Evolutionary conservation across 1,140 invertebrate genomes (phyloP).

Genomic region (Drosophila nannoptera): DNA sequence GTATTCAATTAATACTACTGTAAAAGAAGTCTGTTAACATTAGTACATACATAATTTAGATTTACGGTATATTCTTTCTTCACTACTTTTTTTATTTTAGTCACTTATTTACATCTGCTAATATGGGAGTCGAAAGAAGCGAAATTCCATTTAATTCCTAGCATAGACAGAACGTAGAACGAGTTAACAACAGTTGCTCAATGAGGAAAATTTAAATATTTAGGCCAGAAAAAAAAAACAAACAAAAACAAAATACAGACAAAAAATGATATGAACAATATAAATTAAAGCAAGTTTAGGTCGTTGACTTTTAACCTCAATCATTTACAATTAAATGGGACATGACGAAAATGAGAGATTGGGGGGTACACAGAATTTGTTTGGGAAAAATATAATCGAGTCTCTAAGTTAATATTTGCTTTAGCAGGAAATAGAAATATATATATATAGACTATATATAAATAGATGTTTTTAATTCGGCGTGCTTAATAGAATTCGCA

Average conservation of each 20-base stretch:
- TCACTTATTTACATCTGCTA: constrained; percentile 59
- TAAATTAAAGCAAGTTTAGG: constrained; percentile 57
- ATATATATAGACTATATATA: constrained; percentile 5
- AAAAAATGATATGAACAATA: constrained; percentile 30
- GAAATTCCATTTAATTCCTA: constrained; percentile 46
- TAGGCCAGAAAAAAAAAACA: constrained; percentile 35
- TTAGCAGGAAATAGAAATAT: constrained; percentile 59
- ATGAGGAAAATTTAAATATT: constrained; percentile 19
- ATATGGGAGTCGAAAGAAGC: constrained; percentile 55
- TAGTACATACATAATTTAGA: constrained; percentile 54
- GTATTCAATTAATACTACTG: constrained; percentile 50
- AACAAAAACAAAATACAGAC: constrained; percentile 42
- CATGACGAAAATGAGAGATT: background rate
- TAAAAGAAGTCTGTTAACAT: constrained; percentile 58
- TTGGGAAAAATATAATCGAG: constrained; percentile 63
- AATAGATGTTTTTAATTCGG: constrained; percentile 13
- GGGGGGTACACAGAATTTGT: too few species aligned
- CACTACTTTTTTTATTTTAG: constrained; percentile 21
- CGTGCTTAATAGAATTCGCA: constrained; percentile 41
- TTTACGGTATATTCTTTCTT: constrained; percentile 14
- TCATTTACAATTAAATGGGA: constrained; percentile 62
- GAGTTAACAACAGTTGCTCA: constrained; percentile 63
- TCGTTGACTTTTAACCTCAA: constrained; percentile 33
- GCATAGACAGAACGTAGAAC: constrained; percentile 66
- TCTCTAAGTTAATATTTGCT: constrained; percentile 61